Evolutionary conservation across 2,797 vertebrate species (phyloP).

Genomic region (Coracias cyanogaster): DNA sequence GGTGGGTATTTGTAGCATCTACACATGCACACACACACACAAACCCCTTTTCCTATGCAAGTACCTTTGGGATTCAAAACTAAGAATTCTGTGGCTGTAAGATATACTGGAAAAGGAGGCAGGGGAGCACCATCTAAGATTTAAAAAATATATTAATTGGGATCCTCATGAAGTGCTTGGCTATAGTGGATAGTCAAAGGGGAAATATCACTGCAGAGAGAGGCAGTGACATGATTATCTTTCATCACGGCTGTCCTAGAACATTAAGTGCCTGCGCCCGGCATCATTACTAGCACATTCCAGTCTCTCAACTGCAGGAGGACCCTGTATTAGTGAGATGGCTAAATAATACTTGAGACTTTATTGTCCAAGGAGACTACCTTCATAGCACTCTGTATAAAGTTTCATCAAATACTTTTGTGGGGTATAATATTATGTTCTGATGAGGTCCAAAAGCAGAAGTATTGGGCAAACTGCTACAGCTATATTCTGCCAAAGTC

Average conservation of each 20-base stretch:
- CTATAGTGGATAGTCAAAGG: background rate
- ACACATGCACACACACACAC: background rate
- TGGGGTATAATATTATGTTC: background rate
- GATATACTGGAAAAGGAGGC: background rate
- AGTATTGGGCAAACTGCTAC: background rate
- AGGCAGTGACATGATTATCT: background rate
- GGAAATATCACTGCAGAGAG: background rate
- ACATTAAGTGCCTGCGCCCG: background rate
- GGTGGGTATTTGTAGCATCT: background rate
- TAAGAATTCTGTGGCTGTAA: background rate
- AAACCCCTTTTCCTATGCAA: background rate
- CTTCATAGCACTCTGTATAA: background rate
- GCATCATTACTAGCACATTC: background rate
- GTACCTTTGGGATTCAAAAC: background rate
- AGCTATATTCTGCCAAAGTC: background rate
- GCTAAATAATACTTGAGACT: background rate
- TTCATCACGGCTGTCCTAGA: conserved; percentile 47
- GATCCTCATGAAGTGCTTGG: background rate
- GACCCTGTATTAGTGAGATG: background rate
- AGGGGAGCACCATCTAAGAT: background rate
- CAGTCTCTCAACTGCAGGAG: conserved; percentile 12
- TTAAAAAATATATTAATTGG: conserved; percentile 3
- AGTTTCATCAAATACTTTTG: background rate
- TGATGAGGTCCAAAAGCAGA: background rate
- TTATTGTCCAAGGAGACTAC: background rate